phyloP scores from a whole-genome alignment of 1,140 invertebrate genomes.

The Monochamus saltuarius region DNA sequence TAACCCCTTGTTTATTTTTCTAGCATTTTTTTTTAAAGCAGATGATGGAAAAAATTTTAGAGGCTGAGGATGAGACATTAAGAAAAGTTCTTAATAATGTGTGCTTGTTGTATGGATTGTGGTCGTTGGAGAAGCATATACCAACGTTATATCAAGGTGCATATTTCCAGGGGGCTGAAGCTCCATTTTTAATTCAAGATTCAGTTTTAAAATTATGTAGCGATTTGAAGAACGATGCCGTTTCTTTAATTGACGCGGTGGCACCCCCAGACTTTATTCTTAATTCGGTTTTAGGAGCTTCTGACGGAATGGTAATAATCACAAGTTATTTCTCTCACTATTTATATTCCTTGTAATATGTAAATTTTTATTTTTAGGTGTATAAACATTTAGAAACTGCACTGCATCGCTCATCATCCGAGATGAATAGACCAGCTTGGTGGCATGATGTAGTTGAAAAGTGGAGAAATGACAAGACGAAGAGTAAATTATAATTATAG shows the following conservation, averaged over 20 bases:
- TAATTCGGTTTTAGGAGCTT: slow-evolving; percentile 74
- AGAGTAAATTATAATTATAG: too few species aligned
- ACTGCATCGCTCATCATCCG: slow-evolving; percentile 57
- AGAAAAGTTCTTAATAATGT: slow-evolving; percentile 64
- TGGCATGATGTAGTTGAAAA: slow-evolving; percentile 57
- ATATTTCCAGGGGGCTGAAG: slow-evolving; percentile 57
- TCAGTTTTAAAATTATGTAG: slow-evolving; percentile 64
- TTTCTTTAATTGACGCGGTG: slow-evolving; percentile 76
- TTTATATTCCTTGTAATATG: slow-evolving; percentile 73
- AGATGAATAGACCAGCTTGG: slow-evolving; percentile 59
- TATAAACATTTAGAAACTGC: slow-evolving; percentile 62
- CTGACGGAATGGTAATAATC: slow-evolving; percentile 70
- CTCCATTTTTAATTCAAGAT: slow-evolving; percentile 55
- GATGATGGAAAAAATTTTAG: slow-evolving; percentile 59
- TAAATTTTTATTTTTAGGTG: slow-evolving; percentile 69
- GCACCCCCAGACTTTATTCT: slow-evolving; percentile 86
- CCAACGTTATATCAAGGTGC: slow-evolving; percentile 75
- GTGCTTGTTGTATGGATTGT: slow-evolving; percentile 71
- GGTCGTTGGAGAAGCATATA: slow-evolving; percentile 72
- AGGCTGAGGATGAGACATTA: slow-evolving; percentile 54
- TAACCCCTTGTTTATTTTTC: slow-evolving; percentile 30
- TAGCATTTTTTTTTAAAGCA: slow-evolving; percentile 65
- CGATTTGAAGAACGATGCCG: slow-evolving; percentile 69
- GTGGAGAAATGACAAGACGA: too few species aligned
- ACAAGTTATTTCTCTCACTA: slow-evolving; percentile 54